Conservation (phyloP, 2,113 vertebrate genomes). For the Mormoops blainvillei region DNA sequence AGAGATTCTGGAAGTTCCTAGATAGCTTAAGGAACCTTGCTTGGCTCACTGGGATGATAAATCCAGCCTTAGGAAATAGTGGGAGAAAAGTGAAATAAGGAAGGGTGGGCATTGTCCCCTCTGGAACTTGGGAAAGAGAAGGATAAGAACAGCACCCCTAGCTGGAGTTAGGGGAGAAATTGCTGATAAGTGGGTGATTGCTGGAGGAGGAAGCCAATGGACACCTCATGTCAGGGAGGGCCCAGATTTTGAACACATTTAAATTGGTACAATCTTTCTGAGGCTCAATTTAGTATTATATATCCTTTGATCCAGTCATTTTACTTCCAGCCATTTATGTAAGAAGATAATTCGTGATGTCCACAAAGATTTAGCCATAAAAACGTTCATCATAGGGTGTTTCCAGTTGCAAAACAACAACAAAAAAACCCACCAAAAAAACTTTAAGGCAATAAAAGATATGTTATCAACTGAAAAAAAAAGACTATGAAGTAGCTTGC, state of each 20-base stretch:
- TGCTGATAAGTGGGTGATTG: neutral
- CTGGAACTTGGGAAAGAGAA: neutral
- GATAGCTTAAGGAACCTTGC: neutral
- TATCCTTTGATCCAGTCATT: neutral
- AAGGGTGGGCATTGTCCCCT: neutral
- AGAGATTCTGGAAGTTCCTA: neutral
- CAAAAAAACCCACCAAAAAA: neutral
- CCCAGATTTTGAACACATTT: neutral
- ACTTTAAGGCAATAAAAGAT: neutral
- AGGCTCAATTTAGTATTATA: neutral
- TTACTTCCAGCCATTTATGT: neutral
- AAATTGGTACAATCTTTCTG: neutral
- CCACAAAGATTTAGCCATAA: neutral
- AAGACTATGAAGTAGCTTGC: neutral
- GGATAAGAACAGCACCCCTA: neutral
- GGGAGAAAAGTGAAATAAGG: neutral
- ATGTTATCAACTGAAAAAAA: neutral
- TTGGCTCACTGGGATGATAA: neutral
- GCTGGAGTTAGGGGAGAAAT: neutral
- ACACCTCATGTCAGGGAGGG: neutral
- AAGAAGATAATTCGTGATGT: neutral
- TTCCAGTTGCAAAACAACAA: neutral
- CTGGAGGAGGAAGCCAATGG: too few relatives aligned
- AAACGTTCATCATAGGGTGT: neutral
- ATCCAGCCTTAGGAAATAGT: neutral